Evolutionary conservation across 2,113 vertebrate genomes (phyloP).

Genomic region (Antigone vipio): DNA sequence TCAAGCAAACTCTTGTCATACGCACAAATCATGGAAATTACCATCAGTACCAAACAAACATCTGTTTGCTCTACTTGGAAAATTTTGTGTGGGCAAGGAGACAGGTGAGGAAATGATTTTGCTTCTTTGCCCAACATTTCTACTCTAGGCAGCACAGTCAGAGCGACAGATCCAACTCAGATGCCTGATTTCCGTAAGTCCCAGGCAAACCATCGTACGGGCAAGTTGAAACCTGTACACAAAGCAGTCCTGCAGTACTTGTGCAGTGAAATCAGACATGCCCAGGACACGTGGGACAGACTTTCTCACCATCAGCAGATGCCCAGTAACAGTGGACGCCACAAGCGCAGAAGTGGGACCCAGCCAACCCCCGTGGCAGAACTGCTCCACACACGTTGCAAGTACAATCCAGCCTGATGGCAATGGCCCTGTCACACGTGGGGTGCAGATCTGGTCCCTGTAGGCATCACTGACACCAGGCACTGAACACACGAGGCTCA

Average conservation of each 20-base stretch:
- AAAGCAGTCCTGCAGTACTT: background rate
- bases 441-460: background rate
- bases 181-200: background rate
- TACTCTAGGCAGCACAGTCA: background rate
- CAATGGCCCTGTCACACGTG: accelerated
- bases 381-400: accelerated
- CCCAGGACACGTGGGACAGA: background rate
- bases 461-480: background rate
- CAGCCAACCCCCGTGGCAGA: background rate
- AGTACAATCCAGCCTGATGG: background rate
- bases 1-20: background rate
- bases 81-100: background rate
- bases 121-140: background rate
- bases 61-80: background rate
- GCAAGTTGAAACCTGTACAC: background rate
- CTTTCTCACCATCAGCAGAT: accelerated
- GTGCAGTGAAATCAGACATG: background rate
- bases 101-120: background rate
- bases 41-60: background rate
- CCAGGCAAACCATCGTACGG: accelerated
- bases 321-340: background rate
- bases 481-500: accelerated
- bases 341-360: background rate
- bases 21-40: background rate
- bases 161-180: background rate